Conservation (phyloP, 2,113 vertebrate species). For the Mesocricetus auratus region DNA sequence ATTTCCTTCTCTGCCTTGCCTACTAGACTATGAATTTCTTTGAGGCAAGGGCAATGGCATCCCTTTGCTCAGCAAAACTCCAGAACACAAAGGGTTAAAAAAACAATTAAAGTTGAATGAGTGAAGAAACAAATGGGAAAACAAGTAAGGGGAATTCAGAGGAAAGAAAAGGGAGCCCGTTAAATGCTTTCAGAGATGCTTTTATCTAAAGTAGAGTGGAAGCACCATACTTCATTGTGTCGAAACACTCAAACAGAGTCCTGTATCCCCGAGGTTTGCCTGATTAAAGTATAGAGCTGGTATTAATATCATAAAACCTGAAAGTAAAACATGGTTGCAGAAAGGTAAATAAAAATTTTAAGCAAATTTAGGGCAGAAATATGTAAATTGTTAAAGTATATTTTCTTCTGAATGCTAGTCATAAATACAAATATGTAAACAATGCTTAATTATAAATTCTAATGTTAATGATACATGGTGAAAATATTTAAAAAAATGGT, state of each 20-base stretch:
- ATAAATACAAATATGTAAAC: background rate
- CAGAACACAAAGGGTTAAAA: background rate
- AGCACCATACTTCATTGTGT: background rate
- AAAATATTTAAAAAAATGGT: background rate
- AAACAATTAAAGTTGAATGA: background rate
- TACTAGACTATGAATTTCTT: background rate
- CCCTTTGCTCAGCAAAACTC: background rate
- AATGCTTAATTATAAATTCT: background rate
- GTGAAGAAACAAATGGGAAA: background rate
- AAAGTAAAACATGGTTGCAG: slow-evolving; percentile 13
- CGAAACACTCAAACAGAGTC: background rate
- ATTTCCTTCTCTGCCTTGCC: background rate
- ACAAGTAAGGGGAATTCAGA: background rate
- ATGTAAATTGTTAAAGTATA: background rate
- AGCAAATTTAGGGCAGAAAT: background rate
- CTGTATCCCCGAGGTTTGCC: background rate
- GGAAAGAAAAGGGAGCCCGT: background rate
- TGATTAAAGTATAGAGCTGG: background rate
- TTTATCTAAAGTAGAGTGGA: background rate
- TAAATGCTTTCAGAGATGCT: background rate
- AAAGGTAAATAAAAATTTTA: background rate
- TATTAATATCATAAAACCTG: slow-evolving; percentile 43
- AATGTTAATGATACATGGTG: background rate
- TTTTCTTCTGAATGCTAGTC: slow-evolving; percentile 8
- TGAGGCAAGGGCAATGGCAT: background rate